A percentile compares a stretch with the other conserved stretches of the same genome.
These are phyloP conservation scores for Rattus norvegicus DNA, from an alignment of 2,113 vertebrate genomes.

Conservation along the genomic window DNA sequence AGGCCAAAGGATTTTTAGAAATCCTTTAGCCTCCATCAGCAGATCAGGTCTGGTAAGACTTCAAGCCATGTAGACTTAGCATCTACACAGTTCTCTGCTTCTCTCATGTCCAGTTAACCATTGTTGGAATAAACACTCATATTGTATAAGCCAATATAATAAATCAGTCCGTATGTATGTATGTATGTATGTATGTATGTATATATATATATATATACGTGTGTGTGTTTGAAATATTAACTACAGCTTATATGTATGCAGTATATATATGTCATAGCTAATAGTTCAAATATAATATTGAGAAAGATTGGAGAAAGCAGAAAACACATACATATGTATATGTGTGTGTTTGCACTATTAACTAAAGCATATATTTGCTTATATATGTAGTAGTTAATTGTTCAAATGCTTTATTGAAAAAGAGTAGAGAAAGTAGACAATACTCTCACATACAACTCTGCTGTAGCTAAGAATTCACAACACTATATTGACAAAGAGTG, in stretches of 20 bases:
- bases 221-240: neutral
- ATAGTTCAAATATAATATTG: neutral
- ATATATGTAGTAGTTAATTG: neutral
- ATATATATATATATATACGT: neutral
- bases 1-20: neutral
- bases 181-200: neutral
- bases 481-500: no score
- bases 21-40: neutral
- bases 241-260: neutral
- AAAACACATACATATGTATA: neutral
- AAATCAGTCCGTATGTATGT: neutral
- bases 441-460: neutral
- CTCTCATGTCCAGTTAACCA: neutral
- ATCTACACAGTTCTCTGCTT: neutral
- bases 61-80: neutral
- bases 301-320: neutral
- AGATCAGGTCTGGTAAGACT: no score
- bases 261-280: neutral
- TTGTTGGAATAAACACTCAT: neutral
- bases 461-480: neutral
- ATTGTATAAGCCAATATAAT: neutral
- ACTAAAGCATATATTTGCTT: neutral
- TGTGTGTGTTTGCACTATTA: neutral
- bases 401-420: neutral
- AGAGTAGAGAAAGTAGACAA: neutral